Conservation (phyloP, 1,140 invertebrate species). For the Bombyx mori region DNA sequence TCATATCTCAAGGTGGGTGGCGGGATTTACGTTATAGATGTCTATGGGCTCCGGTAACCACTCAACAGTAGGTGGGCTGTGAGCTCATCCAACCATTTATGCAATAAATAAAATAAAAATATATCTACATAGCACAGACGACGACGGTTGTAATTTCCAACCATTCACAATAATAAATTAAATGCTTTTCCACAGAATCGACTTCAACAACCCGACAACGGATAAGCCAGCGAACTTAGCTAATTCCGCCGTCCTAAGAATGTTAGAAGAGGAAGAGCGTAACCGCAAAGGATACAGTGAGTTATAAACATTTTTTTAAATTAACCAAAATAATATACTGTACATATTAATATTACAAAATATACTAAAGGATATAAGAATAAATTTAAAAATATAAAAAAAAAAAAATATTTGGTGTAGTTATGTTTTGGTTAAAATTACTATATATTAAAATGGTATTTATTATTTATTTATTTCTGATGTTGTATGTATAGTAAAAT, state of each 20-base stretch:
- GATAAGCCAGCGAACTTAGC: constrained; percentile 83
- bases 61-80: too few relatives aligned
- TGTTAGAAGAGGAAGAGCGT: constrained; percentile 86
- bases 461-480: background rate
- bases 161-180: too few relatives aligned
- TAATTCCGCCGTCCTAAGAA: constrained; percentile 84
- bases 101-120: too few relatives aligned
- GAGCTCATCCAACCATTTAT: too few relatives aligned
- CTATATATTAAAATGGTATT: background rate
- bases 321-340: background rate
- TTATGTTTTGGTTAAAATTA: background rate
- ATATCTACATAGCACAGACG: too few relatives aligned
- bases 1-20: too few relatives aligned
- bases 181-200: constrained; percentile 74
- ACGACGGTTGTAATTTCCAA: too few relatives aligned
- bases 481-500: too few relatives aligned
- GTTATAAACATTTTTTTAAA: constrained; percentile 23
- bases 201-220: constrained; percentile 78
- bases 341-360: background rate
- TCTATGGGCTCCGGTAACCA: too few relatives aligned
- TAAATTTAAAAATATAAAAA: background rate
- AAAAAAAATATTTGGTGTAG: background rate
- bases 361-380: too few relatives aligned
- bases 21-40: too few relatives aligned
- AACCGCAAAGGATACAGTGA: constrained; percentile 74